Evolutionary conservation across 2,888 invertebrate genomes (phyloP).

Genomic region (Phaonia tiefii): DNA sequence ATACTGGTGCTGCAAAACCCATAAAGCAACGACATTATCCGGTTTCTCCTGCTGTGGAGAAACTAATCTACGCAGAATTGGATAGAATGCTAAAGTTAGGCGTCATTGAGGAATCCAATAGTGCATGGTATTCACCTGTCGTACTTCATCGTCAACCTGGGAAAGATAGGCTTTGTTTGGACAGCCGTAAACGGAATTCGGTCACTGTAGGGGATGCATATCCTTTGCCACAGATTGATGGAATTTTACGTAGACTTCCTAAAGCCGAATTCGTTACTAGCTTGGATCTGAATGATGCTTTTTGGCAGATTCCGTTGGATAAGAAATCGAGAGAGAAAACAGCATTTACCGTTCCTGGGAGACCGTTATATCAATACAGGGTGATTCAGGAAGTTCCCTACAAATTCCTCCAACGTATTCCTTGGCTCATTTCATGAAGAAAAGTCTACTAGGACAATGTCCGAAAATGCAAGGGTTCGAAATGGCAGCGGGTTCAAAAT

Average conservation of each 20-base stretch:
- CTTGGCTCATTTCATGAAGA: too few species aligned
- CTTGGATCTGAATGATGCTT: conserved; percentile 24
- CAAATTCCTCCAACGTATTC: too few species aligned
- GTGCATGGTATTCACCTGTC: conserved; percentile 69
- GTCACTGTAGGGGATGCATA: conserved; percentile 21
- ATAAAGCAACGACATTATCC: conserved; percentile 13
- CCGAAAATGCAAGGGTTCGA: too few species aligned
- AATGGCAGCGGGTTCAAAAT: too few species aligned
- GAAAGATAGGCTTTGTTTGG: conserved; percentile 4
- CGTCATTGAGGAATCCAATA: conserved; percentile 72
- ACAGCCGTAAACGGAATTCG: conserved; percentile 2
- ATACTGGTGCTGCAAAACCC: not conserved
- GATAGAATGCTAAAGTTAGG: conserved; percentile 72
- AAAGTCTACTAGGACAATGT: too few species aligned
- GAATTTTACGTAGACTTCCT: conserved; percentile 21
- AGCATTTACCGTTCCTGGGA: conserved; percentile 1
- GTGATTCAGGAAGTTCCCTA: too few species aligned
- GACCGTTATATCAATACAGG: not conserved
- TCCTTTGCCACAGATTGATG: conserved; percentile 10
- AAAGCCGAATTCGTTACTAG: conserved; percentile 35
- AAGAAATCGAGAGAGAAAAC: not conserved
- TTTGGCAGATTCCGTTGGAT: conserved; percentile 44
- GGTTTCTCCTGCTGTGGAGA: conserved; percentile 31
- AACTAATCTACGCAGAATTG: conserved; percentile 68
- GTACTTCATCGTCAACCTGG: conserved; percentile 5